A percentile compares a stretch with the other conserved stretches of the same genome.
These are phyloP conservation scores for Corythornis leucogaster DNA, from an alignment of 2,797 vertebrate genomes.

Conservation along the genomic window DNA sequence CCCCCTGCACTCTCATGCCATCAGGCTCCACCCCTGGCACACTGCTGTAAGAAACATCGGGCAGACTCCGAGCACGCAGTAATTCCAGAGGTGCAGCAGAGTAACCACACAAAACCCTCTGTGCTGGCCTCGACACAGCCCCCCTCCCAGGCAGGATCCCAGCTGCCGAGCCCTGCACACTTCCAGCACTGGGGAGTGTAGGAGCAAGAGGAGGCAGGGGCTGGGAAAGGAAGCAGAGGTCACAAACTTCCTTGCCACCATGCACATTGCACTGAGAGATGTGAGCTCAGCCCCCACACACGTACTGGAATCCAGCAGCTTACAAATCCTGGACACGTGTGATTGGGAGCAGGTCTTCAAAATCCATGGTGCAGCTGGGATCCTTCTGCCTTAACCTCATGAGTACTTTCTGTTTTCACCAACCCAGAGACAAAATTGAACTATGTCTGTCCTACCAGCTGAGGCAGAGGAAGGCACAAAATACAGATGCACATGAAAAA, in stretches of 20 bases:
- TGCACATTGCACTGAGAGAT: background rate
- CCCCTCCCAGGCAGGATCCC: background rate
- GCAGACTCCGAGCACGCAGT: rapidly evolving
- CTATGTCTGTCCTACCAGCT: background rate
- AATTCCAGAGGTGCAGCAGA: background rate
- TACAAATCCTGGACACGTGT: background rate
- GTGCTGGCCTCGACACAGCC: background rate
- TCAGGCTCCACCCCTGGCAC: rapidly evolving
- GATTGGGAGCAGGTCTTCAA: background rate
- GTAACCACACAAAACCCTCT: background rate
- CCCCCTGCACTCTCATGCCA: background rate
- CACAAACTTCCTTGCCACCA: background rate
- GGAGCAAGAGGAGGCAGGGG: background rate
- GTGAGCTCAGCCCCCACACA: background rate
- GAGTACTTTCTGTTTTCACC: background rate
- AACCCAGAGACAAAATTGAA: background rate
- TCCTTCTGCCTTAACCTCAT: background rate
- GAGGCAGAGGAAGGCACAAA: background rate
- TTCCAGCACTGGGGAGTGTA: background rate
- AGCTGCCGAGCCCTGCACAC: rapidly evolving
- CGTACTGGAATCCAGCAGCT: background rate
- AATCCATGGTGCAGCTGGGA: background rate
- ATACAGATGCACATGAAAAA: background rate
- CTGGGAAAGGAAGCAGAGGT: background rate
- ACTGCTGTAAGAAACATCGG: background rate